These are phyloP conservation scores for Hyperoplus lanceolatus DNA, from an alignment of 2,797 vertebrate species.

Conservation along the genomic window DNA sequence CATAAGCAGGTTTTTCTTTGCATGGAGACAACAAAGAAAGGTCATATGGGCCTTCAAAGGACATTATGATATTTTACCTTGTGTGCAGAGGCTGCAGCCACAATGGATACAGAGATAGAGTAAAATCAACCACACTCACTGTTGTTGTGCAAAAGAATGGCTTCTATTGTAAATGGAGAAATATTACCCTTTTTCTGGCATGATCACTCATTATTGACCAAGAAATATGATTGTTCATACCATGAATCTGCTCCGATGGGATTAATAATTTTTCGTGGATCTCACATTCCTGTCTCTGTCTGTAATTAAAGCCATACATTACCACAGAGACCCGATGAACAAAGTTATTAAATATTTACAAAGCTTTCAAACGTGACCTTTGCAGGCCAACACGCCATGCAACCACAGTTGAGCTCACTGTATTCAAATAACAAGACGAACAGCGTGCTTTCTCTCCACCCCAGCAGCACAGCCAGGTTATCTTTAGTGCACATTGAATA, in stretches of 20 bases:
- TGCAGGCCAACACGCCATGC: slow-evolving; percentile 41
- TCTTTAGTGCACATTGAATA: slow-evolving; percentile 85
- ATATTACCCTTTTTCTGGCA: neutral
- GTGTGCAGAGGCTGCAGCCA: neutral
- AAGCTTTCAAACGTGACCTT: slow-evolving; percentile 71
- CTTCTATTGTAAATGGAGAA: slow-evolving; percentile 7
- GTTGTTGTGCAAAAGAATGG: slow-evolving; percentile 23
- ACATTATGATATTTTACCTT: slow-evolving; percentile 64
- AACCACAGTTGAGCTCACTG: slow-evolving; percentile 36
- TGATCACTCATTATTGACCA: slow-evolving; percentile 1
- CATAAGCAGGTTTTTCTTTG: slow-evolving; percentile 56
- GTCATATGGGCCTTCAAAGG: slow-evolving; percentile 63
- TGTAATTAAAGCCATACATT: slow-evolving; percentile 67
- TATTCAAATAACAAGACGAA: slow-evolving; percentile 69
- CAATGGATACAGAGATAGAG: slow-evolving; percentile 28
- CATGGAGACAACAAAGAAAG: slow-evolving; percentile 69
- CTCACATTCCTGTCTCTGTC: slow-evolving; percentile 8
- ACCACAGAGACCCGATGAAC: slow-evolving; percentile 51
- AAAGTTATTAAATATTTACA: slow-evolving; percentile 77
- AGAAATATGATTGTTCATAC: slow-evolving; percentile 29
- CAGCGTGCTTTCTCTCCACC: slow-evolving; percentile 56
- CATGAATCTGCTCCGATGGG: slow-evolving; percentile 6
- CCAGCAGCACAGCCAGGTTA: slow-evolving; percentile 69
- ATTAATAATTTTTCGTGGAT: slow-evolving; percentile 26
- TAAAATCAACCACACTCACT: slow-evolving; percentile 3